These are phyloP conservation scores for Nemopilema nomurai DNA, from an alignment of 30 jellyfish, hydroid and myxozoan species.

Conservation along the genomic window DNA sequence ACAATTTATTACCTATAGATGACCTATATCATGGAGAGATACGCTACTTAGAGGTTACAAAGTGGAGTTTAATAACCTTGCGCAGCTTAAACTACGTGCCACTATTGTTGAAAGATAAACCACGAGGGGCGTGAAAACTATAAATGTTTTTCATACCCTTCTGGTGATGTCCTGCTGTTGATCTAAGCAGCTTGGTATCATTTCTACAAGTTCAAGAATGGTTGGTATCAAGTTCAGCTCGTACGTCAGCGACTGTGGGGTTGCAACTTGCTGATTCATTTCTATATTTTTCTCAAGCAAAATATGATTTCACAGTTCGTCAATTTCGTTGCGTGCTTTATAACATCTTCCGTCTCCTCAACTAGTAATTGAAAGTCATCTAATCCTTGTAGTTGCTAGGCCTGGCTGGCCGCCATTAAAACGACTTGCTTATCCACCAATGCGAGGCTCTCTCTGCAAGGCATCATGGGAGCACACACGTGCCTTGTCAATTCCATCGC, in stretches of 20 bases:
- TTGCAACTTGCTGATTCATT: slow-evolving; percentile 46
- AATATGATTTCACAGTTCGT: neutral
- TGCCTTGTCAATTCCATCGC: slow-evolving; percentile 4
- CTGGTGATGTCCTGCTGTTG: slow-evolving; percentile 63
- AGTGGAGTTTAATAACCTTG: no score
- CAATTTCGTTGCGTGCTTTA: no score
- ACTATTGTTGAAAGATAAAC: no score
- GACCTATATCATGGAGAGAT: no score
- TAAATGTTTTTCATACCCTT: slow-evolving; percentile 50
- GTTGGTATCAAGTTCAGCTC: slow-evolving; percentile 56
- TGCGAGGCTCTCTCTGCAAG: slow-evolving; percentile 59
- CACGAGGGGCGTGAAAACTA: no score
- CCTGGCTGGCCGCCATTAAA: slow-evolving; percentile 2
- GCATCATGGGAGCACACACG: slow-evolving; percentile 45
- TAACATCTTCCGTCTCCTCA: no score
- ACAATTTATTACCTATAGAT: no score
- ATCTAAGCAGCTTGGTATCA: slow-evolving; percentile 37
- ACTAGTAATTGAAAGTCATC: no score
- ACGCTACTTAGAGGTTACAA: no score
- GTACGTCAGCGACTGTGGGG: slow-evolving; percentile 37
- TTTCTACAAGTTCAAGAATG: slow-evolving; percentile 52
- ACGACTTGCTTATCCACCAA: no score
- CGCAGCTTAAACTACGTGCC: no score
- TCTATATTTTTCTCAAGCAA: neutral
- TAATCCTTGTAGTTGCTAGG: no score